Evolutionary conservation across 2,113 vertebrate genomes (phyloP).

Genomic region (Nicator chloris): DNA sequence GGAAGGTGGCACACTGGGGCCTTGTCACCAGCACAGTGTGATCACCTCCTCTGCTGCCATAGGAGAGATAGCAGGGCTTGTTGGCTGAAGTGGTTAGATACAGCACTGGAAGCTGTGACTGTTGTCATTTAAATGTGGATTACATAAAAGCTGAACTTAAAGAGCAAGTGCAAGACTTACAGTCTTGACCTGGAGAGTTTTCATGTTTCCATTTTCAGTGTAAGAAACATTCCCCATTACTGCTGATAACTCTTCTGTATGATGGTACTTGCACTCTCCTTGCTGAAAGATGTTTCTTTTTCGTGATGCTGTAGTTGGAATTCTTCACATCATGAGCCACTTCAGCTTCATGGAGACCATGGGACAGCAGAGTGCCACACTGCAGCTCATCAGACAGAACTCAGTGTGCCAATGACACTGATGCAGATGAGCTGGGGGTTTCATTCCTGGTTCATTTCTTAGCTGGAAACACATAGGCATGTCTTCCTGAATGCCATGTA

Average conservation of each 20-base stretch:
- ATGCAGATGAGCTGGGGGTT: not conserved
- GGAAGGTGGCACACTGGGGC: not conserved
- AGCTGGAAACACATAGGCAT: not conserved
- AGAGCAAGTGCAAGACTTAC: not conserved
- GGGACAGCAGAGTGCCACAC: not conserved
- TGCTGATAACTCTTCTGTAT: not conserved
- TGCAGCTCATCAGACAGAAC: not conserved
- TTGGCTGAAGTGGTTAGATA: not conserved
- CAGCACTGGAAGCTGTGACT: not conserved
- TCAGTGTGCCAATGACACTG: not conserved
- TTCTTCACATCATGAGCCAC: not conserved
- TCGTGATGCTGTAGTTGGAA: not conserved
- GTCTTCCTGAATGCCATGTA: not conserved
- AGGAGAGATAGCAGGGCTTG: not conserved
- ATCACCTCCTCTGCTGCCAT: not conserved
- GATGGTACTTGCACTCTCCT: not conserved
- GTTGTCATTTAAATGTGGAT: not conserved
- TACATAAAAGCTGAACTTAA: not conserved
- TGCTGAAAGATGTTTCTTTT: not conserved
- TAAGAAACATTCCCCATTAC: not conserved
- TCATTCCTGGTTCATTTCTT: not conserved
- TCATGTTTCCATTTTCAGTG: not conserved
- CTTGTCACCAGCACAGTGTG: not conserved
- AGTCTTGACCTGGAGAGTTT: not conserved
- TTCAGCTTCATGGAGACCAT: not conserved